Evolutionary conservation across 1,140 invertebrate genomes (phyloP).

Genomic region (Cydia strobilella): DNA sequence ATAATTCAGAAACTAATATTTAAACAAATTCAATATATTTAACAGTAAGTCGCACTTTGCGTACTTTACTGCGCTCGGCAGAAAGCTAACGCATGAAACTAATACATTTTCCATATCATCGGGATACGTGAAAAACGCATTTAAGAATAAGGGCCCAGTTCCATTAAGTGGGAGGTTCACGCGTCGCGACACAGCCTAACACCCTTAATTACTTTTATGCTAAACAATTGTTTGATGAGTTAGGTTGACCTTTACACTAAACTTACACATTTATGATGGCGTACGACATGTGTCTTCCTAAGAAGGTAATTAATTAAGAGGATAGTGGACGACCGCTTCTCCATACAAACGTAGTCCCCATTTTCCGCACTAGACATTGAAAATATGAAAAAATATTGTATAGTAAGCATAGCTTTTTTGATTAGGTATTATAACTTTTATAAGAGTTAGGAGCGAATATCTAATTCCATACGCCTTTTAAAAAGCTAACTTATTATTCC

Average conservation of each 20-base stretch:
- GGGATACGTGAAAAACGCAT: not conserved
- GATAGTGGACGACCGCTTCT: too few species aligned
- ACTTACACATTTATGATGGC: not conserved
- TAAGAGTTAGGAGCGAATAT: too few species aligned
- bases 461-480: too few species aligned
- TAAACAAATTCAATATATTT: not conserved
- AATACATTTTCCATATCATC: not conserved
- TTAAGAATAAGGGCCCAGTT: not conserved
- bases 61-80: not conserved
- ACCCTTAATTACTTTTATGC: conserved; percentile 1
- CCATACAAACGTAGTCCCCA: too few species aligned
- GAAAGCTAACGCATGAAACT: not conserved
- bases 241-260: not conserved
- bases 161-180: too few species aligned
- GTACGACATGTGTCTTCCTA: not conserved
- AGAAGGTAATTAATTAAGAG: not conserved
- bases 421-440: too few species aligned
- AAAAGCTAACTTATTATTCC: too few species aligned
- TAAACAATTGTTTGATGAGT: conserved; percentile 1
- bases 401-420: too few species aligned
- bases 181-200: not conserved
- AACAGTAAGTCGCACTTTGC: not conserved
- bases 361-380: too few species aligned
- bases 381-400: too few species aligned
- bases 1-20: not conserved